phyloP scores from a whole-genome alignment of 2,888 invertebrate species.

The Drosophila bunnanda region DNA sequence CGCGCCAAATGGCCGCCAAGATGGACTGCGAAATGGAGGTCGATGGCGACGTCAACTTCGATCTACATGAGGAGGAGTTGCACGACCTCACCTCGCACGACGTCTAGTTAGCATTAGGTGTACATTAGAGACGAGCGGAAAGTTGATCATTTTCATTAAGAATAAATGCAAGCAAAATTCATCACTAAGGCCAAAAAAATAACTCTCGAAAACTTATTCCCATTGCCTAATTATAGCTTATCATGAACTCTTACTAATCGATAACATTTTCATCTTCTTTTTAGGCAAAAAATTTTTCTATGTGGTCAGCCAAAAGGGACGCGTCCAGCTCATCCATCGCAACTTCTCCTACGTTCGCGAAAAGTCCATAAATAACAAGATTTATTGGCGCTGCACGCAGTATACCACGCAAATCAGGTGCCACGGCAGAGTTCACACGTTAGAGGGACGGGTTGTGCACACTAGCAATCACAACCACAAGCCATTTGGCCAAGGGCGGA shows the following conservation, averaged over 20 bases:
- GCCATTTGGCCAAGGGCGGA: constrained; percentile 36
- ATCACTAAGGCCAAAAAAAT: constrained; percentile 31
- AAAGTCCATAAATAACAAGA: constrained; percentile 81
- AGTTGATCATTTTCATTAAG: constrained; percentile 35
- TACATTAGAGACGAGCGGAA: constrained; percentile 40
- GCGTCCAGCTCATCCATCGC: constrained; percentile 74
- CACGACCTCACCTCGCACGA: constrained; percentile 58
- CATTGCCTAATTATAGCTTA: background rate
- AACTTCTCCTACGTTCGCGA: constrained; percentile 83
- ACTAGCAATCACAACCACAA: constrained; percentile 81
- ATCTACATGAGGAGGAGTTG: constrained; percentile 67
- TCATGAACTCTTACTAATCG: background rate
- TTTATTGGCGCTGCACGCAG: constrained; percentile 84
- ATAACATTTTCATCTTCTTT: constrained; percentile 5
- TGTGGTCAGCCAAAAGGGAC: constrained; percentile 83
- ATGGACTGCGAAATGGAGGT: constrained; percentile 66
- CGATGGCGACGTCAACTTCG: constrained; percentile 68
- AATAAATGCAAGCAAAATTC: constrained; percentile 53
- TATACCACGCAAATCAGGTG: constrained; percentile 83
- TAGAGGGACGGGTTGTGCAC: constrained; percentile 75
- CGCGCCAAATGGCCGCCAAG: constrained; percentile 61
- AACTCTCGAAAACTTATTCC: background rate
- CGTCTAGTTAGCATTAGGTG: constrained; percentile 46
- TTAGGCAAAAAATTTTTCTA: constrained; percentile 53
- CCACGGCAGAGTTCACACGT: constrained; percentile 83